Evolutionary conservation across 2,797 vertebrate species (phyloP).

Genomic region (Percopsis omiscomaycus): DNA sequence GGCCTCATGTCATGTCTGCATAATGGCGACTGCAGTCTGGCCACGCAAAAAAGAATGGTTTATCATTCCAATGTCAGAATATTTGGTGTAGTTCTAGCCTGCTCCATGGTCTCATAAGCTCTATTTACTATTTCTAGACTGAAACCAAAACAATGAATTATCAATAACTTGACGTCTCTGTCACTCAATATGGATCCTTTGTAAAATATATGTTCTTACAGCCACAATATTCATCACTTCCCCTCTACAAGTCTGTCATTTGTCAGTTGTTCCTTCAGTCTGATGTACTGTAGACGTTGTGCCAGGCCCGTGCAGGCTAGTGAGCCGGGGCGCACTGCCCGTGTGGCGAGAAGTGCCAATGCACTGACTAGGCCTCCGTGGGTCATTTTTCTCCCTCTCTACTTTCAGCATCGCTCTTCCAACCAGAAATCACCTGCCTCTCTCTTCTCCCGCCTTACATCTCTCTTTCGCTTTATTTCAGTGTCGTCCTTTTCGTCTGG

Average conservation of each 20-base stretch:
- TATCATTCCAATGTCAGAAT: constrained; percentile 12
- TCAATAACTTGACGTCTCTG: too few relatives aligned
- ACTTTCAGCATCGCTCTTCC: constrained; percentile 4
- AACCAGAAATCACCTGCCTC: background rate
- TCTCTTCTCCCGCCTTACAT: constrained; percentile 14
- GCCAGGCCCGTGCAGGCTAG: constrained; percentile 51
- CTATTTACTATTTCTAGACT: too few relatives aligned
- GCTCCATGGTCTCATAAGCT: too few relatives aligned
- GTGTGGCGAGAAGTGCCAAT: constrained; percentile 49
- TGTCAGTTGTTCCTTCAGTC: constrained; percentile 60
- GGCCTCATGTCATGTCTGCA: constrained; percentile 35
- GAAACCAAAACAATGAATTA: too few relatives aligned
- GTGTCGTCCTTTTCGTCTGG: too few relatives aligned
- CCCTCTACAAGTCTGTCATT: constrained; percentile 55
- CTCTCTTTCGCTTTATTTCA: constrained; percentile 6
- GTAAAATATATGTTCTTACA: constrained; percentile 31
- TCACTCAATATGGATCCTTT: constrained; percentile 15
- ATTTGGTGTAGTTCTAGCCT: constrained; percentile 7
- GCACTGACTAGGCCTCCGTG: constrained; percentile 54
- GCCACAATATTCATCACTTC: constrained; percentile 33
- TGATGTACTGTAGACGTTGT: constrained; percentile 49
- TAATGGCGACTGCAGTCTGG: constrained; percentile 18
- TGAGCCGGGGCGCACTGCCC: constrained; percentile 48
- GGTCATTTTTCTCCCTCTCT: constrained; percentile 34
- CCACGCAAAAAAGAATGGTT: constrained; percentile 13